Conservation (phyloP, 1,140 invertebrate genomes). For the Hypsibius dujardini region DNA sequence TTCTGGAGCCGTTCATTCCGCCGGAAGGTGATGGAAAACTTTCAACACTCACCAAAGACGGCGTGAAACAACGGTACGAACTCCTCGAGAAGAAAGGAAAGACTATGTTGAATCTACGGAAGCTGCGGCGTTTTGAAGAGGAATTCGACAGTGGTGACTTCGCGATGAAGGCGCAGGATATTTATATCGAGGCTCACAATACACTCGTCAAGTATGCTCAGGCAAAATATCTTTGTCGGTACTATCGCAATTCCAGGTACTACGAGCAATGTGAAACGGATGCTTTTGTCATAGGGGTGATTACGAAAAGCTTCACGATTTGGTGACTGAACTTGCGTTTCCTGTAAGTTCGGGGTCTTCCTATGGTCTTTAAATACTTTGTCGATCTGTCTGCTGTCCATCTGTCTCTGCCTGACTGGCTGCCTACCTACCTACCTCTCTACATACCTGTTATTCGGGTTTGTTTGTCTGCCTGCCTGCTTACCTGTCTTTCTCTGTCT, state of each 20-base stretch:
- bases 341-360: conserved; percentile 40
- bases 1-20: conserved; percentile 30
- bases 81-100: conserved; percentile 67
- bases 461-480: no score
- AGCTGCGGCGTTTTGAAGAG: conserved; percentile 66
- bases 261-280: neutral
- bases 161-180: conserved; percentile 49
- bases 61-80: conserved; percentile 60
- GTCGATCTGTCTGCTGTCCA: no score
- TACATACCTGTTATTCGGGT: no score
- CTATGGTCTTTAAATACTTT: no score
- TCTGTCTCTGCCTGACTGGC: no score
- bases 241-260: conserved; percentile 18
- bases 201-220: conserved; percentile 43
- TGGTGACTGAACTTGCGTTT: conserved; percentile 70
- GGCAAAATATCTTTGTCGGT: neutral
- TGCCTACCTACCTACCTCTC: no score
- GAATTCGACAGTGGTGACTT: conserved; percentile 57
- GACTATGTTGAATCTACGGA: conserved; percentile 59
- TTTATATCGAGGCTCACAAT: conserved; percentile 72
- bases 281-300: conserved; percentile 41
- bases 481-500: no score
- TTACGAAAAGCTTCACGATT: conserved; percentile 46
- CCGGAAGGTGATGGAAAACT: conserved; percentile 61
- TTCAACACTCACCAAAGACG: conserved; percentile 53